Base-by-base conservation (phyloP, 2,797 vertebrate genomes). In the Selene dorsalis region DNA sequence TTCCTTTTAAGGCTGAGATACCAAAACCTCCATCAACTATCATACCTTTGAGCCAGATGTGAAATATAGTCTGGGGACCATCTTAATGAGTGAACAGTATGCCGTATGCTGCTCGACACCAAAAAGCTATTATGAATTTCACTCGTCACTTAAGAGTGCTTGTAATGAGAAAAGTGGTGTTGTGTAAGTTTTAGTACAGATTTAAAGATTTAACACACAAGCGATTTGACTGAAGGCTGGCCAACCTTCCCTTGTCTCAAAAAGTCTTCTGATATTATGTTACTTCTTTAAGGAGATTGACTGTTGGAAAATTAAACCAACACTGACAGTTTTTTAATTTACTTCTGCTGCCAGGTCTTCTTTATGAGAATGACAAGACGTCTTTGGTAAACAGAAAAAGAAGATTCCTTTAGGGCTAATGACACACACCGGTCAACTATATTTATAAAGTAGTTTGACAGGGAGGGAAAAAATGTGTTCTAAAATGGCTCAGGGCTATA, bases 401-500 rank as follows among this genome's bases (percentile, higher is more conserved):
- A 57, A n/a, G 17, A 57, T 39, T 38, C 0, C 26, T 56, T 56
- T 26, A n/a, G 10, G 0, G 24, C 35, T 13, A 13, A n/a, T 22
- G 38, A 47, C 28, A 53, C 18, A n/a, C 47, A 38, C 3, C 35
- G 45, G 26, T 68, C n/a, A 57, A 52, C 9, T 57, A 35, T 32
- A 57, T 57, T 77, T 28, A 39, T 47, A 11, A 59, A 38, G 32
- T 45, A 35, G 16, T 50, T 73, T 38, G 48, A 0, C 11, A 48
- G 20, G 14, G 1, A 0, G 8, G 8, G 4, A 53, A 22, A 50
- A 35, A 43, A 11, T 6, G 13, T 26, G 16, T 12, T 50, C 2
- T 43, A 43, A 66, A 75, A 69, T 58, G 71, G 53, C 12, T 70
- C 24, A 68, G 35, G 38, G 24, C 38, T 24, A 20, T 50, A 41